phyloP scores from a whole-genome alignment of 2,113 vertebrate genomes.

The Oxygymnocypris stewartii region DNA sequence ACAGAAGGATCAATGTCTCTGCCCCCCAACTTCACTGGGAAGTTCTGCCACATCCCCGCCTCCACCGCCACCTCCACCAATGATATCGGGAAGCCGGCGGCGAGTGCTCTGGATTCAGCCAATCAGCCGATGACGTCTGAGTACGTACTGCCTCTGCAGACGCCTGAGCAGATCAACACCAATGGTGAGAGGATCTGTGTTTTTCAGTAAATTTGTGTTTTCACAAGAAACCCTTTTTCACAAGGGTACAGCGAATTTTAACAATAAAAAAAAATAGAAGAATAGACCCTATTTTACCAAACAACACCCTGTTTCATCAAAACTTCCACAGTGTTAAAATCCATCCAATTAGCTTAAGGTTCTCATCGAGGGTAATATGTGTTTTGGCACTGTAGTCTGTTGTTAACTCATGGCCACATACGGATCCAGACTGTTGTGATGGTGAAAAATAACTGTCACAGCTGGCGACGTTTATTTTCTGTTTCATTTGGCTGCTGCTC shows the following conservation, averaged over 20 bases:
- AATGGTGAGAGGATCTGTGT: constrained; percentile 66
- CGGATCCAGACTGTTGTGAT: background rate
- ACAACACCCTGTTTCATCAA: background rate
- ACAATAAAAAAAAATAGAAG: background rate
- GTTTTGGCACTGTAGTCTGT: background rate
- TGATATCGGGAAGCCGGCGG: constrained; percentile 61
- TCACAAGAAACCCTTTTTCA: background rate
- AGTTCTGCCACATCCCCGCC: constrained; percentile 89
- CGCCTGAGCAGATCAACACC: constrained; percentile 71
- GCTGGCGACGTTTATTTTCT: constrained; percentile 7
- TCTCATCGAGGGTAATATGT: background rate
- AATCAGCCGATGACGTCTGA: constrained; percentile 80
- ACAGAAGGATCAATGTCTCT: constrained; percentile 93
- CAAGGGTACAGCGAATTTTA: background rate
- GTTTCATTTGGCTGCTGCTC: background rate
- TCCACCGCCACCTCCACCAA: constrained; percentile 64
- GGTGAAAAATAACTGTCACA: constrained; percentile 26
- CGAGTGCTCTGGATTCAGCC: constrained; percentile 44
- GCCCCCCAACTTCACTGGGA: constrained; percentile 90
- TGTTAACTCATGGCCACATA: background rate
- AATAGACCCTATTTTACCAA: background rate
- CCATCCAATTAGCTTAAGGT: background rate
- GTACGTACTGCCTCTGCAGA: constrained; percentile 86
- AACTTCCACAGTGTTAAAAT: background rate
- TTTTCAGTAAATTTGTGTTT: background rate